Conservation (phyloP, 1,140 invertebrate species). For the Hestina assimilis region DNA sequence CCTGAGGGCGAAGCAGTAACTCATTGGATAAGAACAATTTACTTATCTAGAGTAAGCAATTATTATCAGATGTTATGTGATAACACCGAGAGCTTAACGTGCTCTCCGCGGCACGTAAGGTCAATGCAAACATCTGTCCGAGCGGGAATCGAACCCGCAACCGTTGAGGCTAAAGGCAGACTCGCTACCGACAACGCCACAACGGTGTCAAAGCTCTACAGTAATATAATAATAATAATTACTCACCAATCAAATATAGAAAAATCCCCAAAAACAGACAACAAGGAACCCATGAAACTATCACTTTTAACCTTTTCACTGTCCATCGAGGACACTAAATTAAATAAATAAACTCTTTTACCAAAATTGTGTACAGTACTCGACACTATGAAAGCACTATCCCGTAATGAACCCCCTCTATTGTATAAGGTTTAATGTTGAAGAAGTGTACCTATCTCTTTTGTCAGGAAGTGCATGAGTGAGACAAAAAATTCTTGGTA, state of each 20-base stretch:
- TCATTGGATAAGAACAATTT: too few relatives aligned
- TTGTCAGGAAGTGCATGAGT: not conserved
- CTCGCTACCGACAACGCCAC: too few relatives aligned
- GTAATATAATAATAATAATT: not conserved
- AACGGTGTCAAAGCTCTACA: too few relatives aligned
- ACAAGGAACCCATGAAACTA: slow-evolving; percentile 17
- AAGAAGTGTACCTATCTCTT: not conserved
- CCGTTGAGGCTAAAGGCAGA: too few relatives aligned
- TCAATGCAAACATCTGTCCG: too few relatives aligned
- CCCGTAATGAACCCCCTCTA: not conserved
- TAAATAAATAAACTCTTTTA: not conserved
- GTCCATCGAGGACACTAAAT: not conserved
- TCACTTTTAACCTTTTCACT: not conserved
- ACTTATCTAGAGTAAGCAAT: too few relatives aligned
- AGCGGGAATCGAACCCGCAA: too few relatives aligned
- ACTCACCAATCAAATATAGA: slow-evolving; percentile 1
- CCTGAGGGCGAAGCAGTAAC: too few relatives aligned
- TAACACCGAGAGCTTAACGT: too few relatives aligned
- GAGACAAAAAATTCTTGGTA: not conserved
- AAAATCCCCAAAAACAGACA: slow-evolving; percentile 5
- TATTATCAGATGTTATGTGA: too few relatives aligned
- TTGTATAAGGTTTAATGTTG: not conserved
- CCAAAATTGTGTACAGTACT: not conserved
- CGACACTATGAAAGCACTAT: not conserved
- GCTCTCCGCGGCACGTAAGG: too few relatives aligned